Conservation (phyloP, 1,140 invertebrate genomes). For the Solenopsis fugax region DNA sequence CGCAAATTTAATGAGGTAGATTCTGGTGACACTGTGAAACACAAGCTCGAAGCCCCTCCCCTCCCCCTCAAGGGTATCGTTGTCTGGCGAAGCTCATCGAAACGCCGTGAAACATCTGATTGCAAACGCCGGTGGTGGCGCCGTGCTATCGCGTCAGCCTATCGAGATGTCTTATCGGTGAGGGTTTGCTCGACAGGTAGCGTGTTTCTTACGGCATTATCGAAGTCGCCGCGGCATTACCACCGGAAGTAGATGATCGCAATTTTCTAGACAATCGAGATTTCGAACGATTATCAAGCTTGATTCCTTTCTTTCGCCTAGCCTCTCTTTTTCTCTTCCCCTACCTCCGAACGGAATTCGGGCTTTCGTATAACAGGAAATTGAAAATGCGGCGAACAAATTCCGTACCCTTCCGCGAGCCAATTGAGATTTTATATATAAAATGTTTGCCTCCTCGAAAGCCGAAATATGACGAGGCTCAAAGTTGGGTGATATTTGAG, state of each 20-base stretch:
- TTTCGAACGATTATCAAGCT: slow-evolving; percentile 64
- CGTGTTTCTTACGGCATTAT: slow-evolving; percentile 69
- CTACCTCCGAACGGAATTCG: neutral
- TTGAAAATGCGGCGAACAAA: slow-evolving; percentile 63
- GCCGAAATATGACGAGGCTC: slow-evolving; percentile 27
- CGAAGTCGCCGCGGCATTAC: slow-evolving; percentile 61
- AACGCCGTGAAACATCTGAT: slow-evolving; percentile 64
- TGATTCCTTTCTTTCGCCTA: slow-evolving; percentile 3
- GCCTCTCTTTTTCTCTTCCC: neutral
- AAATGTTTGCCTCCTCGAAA: neutral
- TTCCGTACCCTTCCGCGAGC: neutral
- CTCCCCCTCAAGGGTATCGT: slow-evolving; percentile 11
- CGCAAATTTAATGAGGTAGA: neutral
- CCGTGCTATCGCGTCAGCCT: slow-evolving; percentile 58
- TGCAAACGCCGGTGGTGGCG: slow-evolving; percentile 56
- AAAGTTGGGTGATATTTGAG: slow-evolving; percentile 9
- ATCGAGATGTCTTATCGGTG: slow-evolving; percentile 73
- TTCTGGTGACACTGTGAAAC: neutral
- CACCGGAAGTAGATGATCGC: slow-evolving; percentile 63
- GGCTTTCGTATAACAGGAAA: slow-evolving; percentile 55
- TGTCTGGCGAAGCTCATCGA: neutral
- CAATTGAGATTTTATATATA: slow-evolving; percentile 26
- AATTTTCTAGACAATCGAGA: slow-evolving; percentile 70
- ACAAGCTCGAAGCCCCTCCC: neutral
- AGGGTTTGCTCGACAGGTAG: slow-evolving; percentile 65